Conservation (phyloP, 1,140 invertebrate genomes). For the Bradysia coprophila region DNA sequence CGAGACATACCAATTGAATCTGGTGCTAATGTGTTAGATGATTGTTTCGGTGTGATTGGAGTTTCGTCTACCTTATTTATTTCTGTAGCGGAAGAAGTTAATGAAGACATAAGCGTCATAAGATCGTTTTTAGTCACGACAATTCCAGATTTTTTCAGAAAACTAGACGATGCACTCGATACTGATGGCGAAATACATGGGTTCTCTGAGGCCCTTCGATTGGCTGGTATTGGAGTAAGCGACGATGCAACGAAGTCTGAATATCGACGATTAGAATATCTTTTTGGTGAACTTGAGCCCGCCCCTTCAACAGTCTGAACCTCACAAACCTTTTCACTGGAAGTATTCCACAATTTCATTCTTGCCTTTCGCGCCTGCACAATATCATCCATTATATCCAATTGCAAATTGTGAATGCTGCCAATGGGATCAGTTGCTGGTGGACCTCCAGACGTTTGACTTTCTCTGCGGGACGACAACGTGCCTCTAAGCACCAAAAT, state of each 20-base stretch:
- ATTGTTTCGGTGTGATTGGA: constrained; percentile 16
- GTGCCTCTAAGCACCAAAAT: constrained; percentile 12
- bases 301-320: constrained; percentile 52
- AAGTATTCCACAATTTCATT: constrained; percentile 66
- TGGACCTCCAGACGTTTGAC: constrained; percentile 27
- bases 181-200: constrained; percentile 28
- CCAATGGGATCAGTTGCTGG: constrained; percentile 49
- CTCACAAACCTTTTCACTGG: constrained; percentile 59
- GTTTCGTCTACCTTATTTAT: constrained; percentile 40
- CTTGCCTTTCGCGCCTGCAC: constrained; percentile 54
- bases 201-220: constrained; percentile 45
- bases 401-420: constrained; percentile 58
- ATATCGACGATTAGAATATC: constrained; percentile 44
- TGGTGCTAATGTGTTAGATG: constrained; percentile 8
- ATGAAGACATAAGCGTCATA: constrained; percentile 52
- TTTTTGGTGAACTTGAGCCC: constrained; percentile 30
- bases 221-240: constrained; percentile 26
- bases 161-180: constrained; percentile 8
- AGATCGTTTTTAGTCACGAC: constrained; percentile 64
- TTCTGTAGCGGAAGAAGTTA: constrained; percentile 61
- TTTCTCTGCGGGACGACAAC: constrained; percentile 17
- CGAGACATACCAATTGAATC: constrained; percentile 15
- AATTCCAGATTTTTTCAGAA: constrained; percentile 33
- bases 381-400: constrained; percentile 76
- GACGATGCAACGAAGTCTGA: constrained; percentile 44